A percentile compares a stretch with the other conserved stretches of the same genome.
Conservation (phyloP, 1,140 invertebrate species). For the Drosophila sturtevanti region DNA sequence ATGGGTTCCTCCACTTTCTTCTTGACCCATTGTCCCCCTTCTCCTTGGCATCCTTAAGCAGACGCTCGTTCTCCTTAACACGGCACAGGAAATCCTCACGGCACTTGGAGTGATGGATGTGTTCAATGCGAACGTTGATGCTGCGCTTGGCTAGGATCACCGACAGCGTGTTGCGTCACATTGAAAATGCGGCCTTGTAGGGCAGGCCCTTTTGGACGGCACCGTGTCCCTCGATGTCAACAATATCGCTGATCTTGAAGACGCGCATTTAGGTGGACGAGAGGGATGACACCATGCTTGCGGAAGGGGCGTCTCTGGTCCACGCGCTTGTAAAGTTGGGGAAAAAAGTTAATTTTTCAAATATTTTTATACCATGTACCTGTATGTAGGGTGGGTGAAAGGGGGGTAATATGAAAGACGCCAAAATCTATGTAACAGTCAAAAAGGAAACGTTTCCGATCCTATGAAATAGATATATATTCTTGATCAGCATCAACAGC, state of each 20-base stretch:
- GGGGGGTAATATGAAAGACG: too few species aligned
- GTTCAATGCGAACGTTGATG: conserved; percentile 98
- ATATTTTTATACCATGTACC: too few species aligned
- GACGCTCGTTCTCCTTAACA: conserved; percentile 94
- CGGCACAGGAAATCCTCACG: conserved; percentile 97
- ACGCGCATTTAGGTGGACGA: conserved; percentile 98
- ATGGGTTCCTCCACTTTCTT: conserved; percentile 91
- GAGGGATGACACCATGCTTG: conserved; percentile 96
- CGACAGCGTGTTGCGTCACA: conserved; percentile 97
- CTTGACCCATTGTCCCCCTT: conserved; percentile 93
- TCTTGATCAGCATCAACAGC: too few species aligned
- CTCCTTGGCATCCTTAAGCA: conserved; percentile 91
- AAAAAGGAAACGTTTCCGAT: too few species aligned
- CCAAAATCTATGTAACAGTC: too few species aligned
- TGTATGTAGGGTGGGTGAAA: too few species aligned
- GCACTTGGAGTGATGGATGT: conserved; percentile 98
- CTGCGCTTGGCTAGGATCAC: conserved; percentile 98
- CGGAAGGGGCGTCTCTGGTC: conserved; percentile 98
- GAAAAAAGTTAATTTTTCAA: too few species aligned
- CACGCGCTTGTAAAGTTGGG: too few species aligned
- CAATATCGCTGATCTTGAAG: conserved; percentile 99
- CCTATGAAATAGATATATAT: too few species aligned
- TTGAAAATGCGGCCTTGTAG: conserved; percentile 99
- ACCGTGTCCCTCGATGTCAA: conserved; percentile 99
- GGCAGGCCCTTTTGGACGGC: conserved; percentile 99